phyloP scores from a whole-genome alignment of 2,113 vertebrate species.

The Canis aureus region DNA sequence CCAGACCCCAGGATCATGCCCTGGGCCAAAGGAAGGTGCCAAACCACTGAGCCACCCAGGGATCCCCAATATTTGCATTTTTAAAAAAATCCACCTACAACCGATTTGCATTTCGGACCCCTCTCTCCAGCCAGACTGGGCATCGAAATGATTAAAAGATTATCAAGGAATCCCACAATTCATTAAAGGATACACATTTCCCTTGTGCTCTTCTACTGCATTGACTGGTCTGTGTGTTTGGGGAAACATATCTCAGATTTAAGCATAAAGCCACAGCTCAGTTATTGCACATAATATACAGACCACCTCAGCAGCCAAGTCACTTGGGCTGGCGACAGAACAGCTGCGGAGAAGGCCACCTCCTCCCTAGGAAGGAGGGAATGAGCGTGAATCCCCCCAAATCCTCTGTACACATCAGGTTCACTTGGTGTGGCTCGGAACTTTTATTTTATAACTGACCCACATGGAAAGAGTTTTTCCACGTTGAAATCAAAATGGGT shows the following conservation, averaged over 20 bases:
- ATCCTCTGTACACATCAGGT: neutral
- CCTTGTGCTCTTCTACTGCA: rapidly evolving
- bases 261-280: neutral
- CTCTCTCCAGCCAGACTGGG: neutral
- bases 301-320: neutral
- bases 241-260: neutral
- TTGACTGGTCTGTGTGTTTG: neutral
- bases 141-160: neutral
- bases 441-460: slow-evolving; percentile 60
- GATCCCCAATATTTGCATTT: too few species aligned
- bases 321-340: neutral
- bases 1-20: too few species aligned
- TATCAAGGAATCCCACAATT: rapidly evolving
- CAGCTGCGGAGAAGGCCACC: neutral
- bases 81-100: neutral
- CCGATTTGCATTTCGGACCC: neutral
- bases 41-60: too few species aligned
- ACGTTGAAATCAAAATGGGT: slow-evolving; percentile 79
- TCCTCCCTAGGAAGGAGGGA: neutral
- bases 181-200: neutral
- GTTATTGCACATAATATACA: rapidly evolving
- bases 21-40: too few species aligned
- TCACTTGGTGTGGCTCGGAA: neutral
- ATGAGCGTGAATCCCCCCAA: neutral
- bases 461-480: slow-evolving; percentile 70